Evolutionary conservation across 2,888 invertebrate genomes (phyloP).

Genomic region (Deilephila porcellus): DNA sequence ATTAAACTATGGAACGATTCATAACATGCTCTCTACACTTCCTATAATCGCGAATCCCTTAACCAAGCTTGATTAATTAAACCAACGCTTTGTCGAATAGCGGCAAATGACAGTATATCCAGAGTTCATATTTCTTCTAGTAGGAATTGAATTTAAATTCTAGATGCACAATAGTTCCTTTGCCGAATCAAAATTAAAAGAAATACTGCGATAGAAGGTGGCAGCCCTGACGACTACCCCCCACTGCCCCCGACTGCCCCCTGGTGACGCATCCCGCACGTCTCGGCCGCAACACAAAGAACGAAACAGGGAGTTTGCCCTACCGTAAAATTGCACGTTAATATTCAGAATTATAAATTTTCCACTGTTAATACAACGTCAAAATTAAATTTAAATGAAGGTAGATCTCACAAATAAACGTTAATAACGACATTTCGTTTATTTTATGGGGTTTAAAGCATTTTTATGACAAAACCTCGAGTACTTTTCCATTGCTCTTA

Average conservation of each 20-base stretch:
- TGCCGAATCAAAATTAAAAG: not conserved
- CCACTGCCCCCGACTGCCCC: too few species aligned
- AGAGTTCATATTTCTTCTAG: too few species aligned
- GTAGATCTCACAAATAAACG: not conserved
- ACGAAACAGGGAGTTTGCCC: conserved; percentile 49
- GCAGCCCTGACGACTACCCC: conserved; percentile 37
- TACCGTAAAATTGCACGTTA: conserved; percentile 54
- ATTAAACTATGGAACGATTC: too few species aligned
- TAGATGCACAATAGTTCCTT: not conserved
- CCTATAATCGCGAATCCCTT: too few species aligned
- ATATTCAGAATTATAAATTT: conserved; percentile 49
- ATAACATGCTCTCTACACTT: too few species aligned
- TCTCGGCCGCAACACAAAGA: conserved; percentile 36
- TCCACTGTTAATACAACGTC: conserved; percentile 5
- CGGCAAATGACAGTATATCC: too few species aligned
- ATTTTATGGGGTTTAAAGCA: not conserved
- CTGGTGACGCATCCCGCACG: conserved; percentile 43
- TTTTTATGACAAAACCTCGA: not conserved
- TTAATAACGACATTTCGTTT: not conserved
- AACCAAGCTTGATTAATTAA: too few species aligned
- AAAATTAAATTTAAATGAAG: conserved; percentile 17
- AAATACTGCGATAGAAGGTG: not conserved
- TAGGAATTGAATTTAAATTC: not conserved
- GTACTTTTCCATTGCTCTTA: too few species aligned
- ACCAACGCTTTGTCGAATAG: too few species aligned